Base-by-base conservation (phyloP, 2,113 vertebrate species). In the Eubucco bourcierii region DNA sequence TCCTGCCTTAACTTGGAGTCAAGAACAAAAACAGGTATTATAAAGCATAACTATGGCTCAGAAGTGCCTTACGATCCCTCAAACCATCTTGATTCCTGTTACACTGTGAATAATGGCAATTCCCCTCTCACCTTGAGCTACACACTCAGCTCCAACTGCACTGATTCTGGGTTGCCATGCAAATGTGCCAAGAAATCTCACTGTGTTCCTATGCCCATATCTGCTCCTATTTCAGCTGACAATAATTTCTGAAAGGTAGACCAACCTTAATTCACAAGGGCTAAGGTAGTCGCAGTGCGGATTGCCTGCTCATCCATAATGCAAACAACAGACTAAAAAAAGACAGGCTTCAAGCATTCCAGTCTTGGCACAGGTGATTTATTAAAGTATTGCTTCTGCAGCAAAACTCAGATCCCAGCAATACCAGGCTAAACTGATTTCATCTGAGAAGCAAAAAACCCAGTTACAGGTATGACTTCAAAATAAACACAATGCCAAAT, bases 271-370 rank as follows among this genome's bases (percentile, higher is more conserved):
- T 90, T 94, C 80, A 88, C 80, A 84, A 87, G 67, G 93, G 61
- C 89, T 91, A 96, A 89, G 73, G 94, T 81, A 94, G 71, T 94
- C 71, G 46, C 96, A 97, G n/a, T 96, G 95, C 97, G 97, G 98
- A 93, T 59, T 85, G 93, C 73, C 80, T 86, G 77, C 90, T 98
- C 97, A 98, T 97, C 94, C 93, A 97, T 98, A 97, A 98, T 98
- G 97, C 97, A 98, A 83, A 80, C 92, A 56, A 87, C 44, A 87
- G 81, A 75, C 96, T 96, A 95, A 97, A 97, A 97, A 95, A 94
- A 96, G 90, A 91, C 94, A n/a, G 76, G 73, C 88, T 96, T 89
- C 93, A 93, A 94, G 84, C 87, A 94, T 95, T 95, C 94, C 92
- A 91, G 90, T 91, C 95, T 95, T 96, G 95, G 96, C 95, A 96